Evolutionary conservation across 2,797 vertebrate genomes (phyloP).

Genomic region (Notamacropus eugenii): DNA sequence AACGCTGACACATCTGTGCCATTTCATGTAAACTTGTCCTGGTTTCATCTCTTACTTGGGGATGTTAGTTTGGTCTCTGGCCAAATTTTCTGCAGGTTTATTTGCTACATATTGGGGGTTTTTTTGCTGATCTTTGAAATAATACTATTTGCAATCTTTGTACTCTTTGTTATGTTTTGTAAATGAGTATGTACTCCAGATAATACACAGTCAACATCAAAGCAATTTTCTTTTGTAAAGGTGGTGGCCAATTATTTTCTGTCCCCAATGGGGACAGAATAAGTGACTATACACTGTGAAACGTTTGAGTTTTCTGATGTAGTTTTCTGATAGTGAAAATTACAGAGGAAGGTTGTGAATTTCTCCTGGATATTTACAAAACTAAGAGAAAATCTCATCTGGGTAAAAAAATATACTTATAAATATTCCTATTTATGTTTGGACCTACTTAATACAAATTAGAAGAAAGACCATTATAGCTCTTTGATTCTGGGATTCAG

Average conservation of each 20-base stretch:
- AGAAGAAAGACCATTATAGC: background rate
- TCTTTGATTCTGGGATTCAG: background rate
- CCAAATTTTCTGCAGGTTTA: background rate
- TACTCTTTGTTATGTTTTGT: slow-evolving; percentile 58
- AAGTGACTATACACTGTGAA: slow-evolving; percentile 73
- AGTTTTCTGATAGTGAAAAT: slow-evolving; percentile 67
- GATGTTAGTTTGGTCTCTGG: background rate
- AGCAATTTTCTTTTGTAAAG: slow-evolving; percentile 49
- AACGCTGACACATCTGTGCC: background rate
- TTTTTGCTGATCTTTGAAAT: background rate
- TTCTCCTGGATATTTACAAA: background rate
- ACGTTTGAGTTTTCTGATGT: slow-evolving; percentile 73
- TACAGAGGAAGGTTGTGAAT: slow-evolving; percentile 54
- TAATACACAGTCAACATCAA: slow-evolving; percentile 70
- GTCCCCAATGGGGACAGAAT: slow-evolving; percentile 66
- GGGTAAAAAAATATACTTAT: background rate
- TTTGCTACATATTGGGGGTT: background rate
- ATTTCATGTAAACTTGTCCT: background rate
- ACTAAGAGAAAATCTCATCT: background rate
- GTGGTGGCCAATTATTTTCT: slow-evolving; percentile 72
- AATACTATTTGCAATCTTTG: slow-evolving; percentile 61
- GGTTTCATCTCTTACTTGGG: background rate
- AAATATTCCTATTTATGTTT: background rate
- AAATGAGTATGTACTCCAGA: slow-evolving; percentile 35
- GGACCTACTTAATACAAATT: background rate